Percentiles rank a stretch among this genome's conserved stretches.
Evolutionary conservation across 2,888 invertebrate species (phyloP).

Genomic region (Euplexia lucipara): DNA sequence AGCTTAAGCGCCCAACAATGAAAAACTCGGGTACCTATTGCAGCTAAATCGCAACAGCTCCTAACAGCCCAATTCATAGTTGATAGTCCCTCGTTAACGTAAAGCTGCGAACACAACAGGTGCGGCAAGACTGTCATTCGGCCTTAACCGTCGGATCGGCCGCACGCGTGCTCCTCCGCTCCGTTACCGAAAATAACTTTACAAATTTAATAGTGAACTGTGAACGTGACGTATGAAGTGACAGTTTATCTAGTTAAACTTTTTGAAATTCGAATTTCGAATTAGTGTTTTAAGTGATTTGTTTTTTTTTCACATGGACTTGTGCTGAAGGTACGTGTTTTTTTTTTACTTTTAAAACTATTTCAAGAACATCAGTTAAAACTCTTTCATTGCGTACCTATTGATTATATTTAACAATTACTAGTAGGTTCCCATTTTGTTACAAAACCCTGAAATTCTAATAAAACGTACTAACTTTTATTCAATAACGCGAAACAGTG

Average conservation of each 20-base stretch:
- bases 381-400: too few relatives aligned
- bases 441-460: too few relatives aligned
- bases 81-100: constrained; percentile 57
- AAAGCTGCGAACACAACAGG: constrained; percentile 81
- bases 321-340: constrained; percentile 53
- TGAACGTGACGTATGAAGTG: constrained; percentile 57
- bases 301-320: constrained; percentile 54
- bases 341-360: too few relatives aligned
- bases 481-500: too few relatives aligned
- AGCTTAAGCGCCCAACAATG: constrained; percentile 22
- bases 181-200: constrained; percentile 63
- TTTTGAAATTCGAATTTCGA: too few relatives aligned
- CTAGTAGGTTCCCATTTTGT: too few relatives aligned
- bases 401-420: too few relatives aligned
- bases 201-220: constrained; percentile 59
- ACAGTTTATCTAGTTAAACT: constrained; percentile 40
- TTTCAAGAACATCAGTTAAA: too few relatives aligned
- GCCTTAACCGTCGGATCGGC: constrained; percentile 73
- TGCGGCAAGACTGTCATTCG: constrained; percentile 76
- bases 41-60: constrained; percentile 26
- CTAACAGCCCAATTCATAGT: constrained; percentile 44
- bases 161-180: constrained; percentile 71
- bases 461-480: too few relatives aligned
- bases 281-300: constrained; percentile 47
- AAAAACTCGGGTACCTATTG: constrained; percentile 13